Evolutionary conservation across 2,113 vertebrate species (phyloP), one percentile per base, ranked within the genome.

Genomic region (Dascyllus trimaculatus): DNA sequence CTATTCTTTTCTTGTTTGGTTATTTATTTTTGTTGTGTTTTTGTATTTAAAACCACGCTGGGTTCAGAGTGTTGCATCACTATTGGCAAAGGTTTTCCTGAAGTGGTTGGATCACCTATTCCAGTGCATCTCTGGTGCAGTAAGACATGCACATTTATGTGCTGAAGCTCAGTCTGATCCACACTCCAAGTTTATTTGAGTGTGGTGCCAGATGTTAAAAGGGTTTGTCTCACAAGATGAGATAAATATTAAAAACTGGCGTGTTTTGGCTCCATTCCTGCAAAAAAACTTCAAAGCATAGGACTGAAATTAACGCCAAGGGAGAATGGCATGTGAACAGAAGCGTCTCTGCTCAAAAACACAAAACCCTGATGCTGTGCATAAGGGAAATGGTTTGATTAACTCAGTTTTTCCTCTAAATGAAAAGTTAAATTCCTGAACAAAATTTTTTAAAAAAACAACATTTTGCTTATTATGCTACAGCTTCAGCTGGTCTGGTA

Each of bases 241-340:
- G 73, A 85, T 83, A 71, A 75, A 79, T 79, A 69, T 78, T 56
- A 83, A 82, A 85, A 85, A 68, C 68, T 14, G 78, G 65, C 67
- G 61, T 67, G 48, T 81, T 89, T 83, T 86, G 78, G 85, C 76
- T 70, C 59, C 32, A n/a, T 63, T 82, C 80, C 74, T 78, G 56
- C 75, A 64, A 52, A 74, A 35, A 35, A 35, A 35, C 75, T 82
- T 77, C 83, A 86, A 88, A 81, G 76, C 73, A 79, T 43, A 65
- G 63, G 58, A 52, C 71, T 77, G 51, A 60, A 88, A 81, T 82
- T 62, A 85, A 69, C 53, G 77, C 70, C 83, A 67, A 71, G 85
- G 71, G 77, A 81, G 72, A 22, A 46, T 43, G 9, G 58, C 72
- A 60, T 71, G 64, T 68, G 72, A 85, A 52, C 71, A 68, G 52